Evolutionary conservation across 2,888 invertebrate genomes (phyloP), one percentile per base, ranked within the genome.

Genomic region (Ophion obscuratus): DNA sequence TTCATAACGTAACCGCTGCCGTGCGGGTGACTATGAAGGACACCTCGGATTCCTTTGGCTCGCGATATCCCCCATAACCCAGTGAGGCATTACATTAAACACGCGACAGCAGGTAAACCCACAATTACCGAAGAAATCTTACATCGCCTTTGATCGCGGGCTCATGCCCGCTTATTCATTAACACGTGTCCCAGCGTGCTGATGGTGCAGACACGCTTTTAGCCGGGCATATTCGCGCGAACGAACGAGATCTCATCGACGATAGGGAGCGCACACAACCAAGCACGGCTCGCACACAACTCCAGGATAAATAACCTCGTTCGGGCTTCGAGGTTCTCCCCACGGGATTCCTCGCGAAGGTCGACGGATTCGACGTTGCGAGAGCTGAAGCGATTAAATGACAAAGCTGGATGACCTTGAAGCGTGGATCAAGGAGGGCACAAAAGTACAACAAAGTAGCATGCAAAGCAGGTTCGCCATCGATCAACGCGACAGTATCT

Each of bases 81-180:
- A 53, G 53, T 53, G 53, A 53, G 53, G 44, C n/a, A 71, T 57
- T 11, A 17, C 9, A 71, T 53, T 62, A 64, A 67, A 11, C 68
- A 64, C 78, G 74, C 59, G 61, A 73, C 68, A 73, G 17, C 74
- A 64, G 62, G 17, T 31, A 62, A 81, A 68, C 80, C 71, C 73
- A 62, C 77, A 80, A 86, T 86, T 83, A 86, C 76, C 57, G 68
- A 40, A 57, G 24, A 61, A 81, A 81, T 80, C 70, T 71, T 62
- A 57, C 53, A 62, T 64, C 67, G 47, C 59, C 59, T n/a, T 62
- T 67, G 61, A 73, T 62, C n/a, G 47, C 57, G 27, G 66, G 17
- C 67, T 17, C 61, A 59, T 74, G 74, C 66, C 77, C 59, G 74
- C 47, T 66, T 64, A 83, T 79, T 85, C 82, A 83, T 85, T 85